Conservation (phyloP, 2,888 invertebrate genomes). For the Caenorhabditis sp. region DNA sequence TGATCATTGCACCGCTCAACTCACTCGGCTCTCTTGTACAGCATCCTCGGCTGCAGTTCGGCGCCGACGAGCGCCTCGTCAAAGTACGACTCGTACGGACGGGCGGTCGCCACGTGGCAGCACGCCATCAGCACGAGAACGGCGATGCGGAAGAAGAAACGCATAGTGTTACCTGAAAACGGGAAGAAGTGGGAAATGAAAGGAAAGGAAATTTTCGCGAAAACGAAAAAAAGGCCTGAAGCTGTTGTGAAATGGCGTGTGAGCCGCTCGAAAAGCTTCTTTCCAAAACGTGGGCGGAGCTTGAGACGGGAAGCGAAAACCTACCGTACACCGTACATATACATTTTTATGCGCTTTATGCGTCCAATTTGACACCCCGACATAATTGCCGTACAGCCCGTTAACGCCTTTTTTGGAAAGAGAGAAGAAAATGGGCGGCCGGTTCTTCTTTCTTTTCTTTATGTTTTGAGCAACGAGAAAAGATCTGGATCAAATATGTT, state of each 20-base stretch:
- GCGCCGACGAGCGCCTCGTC: neutral
- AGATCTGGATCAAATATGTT: too few species aligned
- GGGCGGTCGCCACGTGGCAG: constrained; percentile 19
- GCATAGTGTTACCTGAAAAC: constrained; percentile 38
- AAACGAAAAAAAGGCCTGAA: constrained; percentile 11
- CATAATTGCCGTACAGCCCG: neutral
- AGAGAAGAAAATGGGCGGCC: too few species aligned
- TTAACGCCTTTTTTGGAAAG: too few species aligned
- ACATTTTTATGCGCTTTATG: neutral
- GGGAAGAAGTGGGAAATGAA: neutral
- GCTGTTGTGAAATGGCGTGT: neutral
- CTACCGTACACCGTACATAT: neutral
- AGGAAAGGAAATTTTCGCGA: neutral
- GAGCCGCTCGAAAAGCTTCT: neutral
- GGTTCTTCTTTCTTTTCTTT: too few species aligned
- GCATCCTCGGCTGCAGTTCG: constrained; percentile 2
- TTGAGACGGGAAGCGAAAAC: constrained; percentile 10
- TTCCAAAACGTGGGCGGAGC: too few species aligned
- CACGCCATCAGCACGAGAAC: constrained; percentile 23
- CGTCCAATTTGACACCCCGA: neutral
- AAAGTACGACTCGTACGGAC: constrained; percentile 15
- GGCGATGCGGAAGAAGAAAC: constrained; percentile 10
- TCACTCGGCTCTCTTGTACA: constrained; percentile 36
- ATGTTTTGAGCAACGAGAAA: too few species aligned
- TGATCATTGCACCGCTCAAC: constrained; percentile 1